Base-by-base conservation (phyloP, 2,113 vertebrate genomes). In the Phodopus roborovskii region DNA sequence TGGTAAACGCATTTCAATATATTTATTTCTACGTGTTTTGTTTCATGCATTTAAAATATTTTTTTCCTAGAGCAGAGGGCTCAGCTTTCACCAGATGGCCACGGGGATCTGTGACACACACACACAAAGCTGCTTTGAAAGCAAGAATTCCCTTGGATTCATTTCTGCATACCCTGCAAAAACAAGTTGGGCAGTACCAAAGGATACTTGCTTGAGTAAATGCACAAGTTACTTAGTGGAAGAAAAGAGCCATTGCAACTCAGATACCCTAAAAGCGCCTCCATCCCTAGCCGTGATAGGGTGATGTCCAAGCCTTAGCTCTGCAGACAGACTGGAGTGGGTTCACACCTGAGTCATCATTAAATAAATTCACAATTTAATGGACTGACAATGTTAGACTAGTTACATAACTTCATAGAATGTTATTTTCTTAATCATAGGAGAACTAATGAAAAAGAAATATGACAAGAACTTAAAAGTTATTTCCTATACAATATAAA, bases 81-180 rank as follows among this genome's bases (percentile, higher is more conserved):
- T 77, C 1, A 66, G 66, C 45, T 89, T 81, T 95, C 42, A 89
- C 33, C 36, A 92, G 48, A 88, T 42, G 39, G 30, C 15, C 85
- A 86, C 92, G 96, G 17, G 30, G 70, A 71, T 68, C 28, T 11
- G 45, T 22, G 19, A 81, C 26, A 62, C 64, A 77, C n/a, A 39
- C 28, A 56, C 50, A 50, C 10, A 64, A 82, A 68, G 30, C 33
- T 66, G 36, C 15, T 79, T 90, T 85, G 24, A 89, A 96, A 92
- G 50, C 53, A 96, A 82, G 79, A 92, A 90, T 77, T 88, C 33
- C 66, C 12, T 89, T n/a, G 30, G 73, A 75, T 87, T 71, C 19
- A 68, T 60, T 77, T 90, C 33, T 86, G 3, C 26, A 5, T 24
- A 30, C 10, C 66, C 71, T 73, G 22, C 28, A 58, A 30, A 87